These are phyloP conservation scores for Gonioctena quinquepunctata DNA, from an alignment of 1,140 invertebrate genomes.

Conservation along the genomic window DNA sequence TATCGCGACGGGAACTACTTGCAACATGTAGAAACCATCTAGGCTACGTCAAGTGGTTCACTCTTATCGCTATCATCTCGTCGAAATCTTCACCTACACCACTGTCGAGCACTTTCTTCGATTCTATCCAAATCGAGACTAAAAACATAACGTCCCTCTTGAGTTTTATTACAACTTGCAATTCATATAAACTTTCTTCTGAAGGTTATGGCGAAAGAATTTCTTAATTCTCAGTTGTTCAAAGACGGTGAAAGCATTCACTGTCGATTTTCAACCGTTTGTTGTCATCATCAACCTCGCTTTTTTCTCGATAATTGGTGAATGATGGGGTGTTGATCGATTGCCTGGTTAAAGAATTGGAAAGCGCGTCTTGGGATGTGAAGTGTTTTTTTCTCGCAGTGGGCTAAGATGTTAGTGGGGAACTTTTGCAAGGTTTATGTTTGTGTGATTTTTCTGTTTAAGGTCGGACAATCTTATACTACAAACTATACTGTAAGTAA, in stretches of 20 bases:
- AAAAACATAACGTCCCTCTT: neutral
- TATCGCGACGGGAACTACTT: too few relatives aligned
- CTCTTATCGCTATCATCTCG: too few relatives aligned
- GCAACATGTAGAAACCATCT: too few relatives aligned
- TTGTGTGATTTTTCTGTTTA: neutral
- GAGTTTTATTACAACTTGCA: neutral
- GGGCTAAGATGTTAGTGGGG: neutral
- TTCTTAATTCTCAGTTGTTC: conserved; percentile 13
- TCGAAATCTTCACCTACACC: neutral
- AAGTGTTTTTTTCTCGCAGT: neutral
- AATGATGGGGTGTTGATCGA: neutral
- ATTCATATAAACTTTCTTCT: conserved; percentile 12
- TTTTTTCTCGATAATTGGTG: neutral
- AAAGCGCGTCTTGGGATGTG: neutral
- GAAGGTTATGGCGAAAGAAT: conserved; percentile 21
- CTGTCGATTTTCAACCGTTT: neutral
- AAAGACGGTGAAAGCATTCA: conserved; percentile 19
- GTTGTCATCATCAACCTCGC: neutral
- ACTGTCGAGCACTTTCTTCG: neutral
- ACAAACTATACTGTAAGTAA: too few relatives aligned
- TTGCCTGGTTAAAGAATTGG: neutral
- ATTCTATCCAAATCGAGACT: neutral
- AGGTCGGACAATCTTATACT: neutral
- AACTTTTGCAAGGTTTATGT: neutral
- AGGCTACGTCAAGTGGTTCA: too few relatives aligned